Evolutionary conservation across 2,113 vertebrate genomes (phyloP).

Genomic region (Datnioides undecimradiatus): DNA sequence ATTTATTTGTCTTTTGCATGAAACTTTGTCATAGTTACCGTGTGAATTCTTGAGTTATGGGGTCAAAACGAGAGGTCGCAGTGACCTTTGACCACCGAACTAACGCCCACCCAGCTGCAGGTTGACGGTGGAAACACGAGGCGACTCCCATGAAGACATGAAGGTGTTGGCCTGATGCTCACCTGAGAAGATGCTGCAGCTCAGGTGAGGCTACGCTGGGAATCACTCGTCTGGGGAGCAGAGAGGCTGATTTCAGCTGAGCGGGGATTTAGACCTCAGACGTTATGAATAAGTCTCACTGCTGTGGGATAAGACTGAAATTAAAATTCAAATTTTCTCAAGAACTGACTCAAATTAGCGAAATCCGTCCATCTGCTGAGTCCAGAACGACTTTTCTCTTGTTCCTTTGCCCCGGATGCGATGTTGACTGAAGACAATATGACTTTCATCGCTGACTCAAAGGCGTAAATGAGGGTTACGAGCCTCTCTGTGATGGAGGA

Average conservation of each 20-base stretch:
- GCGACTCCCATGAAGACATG: no score
- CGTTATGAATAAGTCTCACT: not conserved
- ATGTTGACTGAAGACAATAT: slow-evolving; percentile 18
- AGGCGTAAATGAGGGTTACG: slow-evolving; percentile 19
- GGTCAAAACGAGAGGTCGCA: no score
- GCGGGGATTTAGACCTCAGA: not conserved
- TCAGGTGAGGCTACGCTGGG: not conserved
- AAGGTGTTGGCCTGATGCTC: not conserved
- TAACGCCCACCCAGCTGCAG: no score
- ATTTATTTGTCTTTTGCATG: no score
- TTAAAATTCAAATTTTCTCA: not conserved
- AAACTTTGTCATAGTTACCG: no score
- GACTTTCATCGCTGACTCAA: slow-evolving; percentile 35
- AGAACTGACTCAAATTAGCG: not conserved
- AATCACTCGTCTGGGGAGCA: not conserved
- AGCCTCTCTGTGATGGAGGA: slow-evolving; percentile 29
- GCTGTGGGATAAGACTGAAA: no score
- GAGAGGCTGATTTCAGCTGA: no score
- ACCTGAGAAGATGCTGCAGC: not conserved
- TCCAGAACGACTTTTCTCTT: not conserved
- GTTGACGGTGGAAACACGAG: no score
- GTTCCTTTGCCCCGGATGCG: not conserved
- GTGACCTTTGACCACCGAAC: no score
- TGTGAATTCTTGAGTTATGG: no score
- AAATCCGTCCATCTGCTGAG: slow-evolving; percentile 9